Percentiles rank a stretch among this genome's conserved stretches.
phyloP scores from a whole-genome alignment of 1,140 invertebrate genomes.

The Bombus pascuorum region DNA sequence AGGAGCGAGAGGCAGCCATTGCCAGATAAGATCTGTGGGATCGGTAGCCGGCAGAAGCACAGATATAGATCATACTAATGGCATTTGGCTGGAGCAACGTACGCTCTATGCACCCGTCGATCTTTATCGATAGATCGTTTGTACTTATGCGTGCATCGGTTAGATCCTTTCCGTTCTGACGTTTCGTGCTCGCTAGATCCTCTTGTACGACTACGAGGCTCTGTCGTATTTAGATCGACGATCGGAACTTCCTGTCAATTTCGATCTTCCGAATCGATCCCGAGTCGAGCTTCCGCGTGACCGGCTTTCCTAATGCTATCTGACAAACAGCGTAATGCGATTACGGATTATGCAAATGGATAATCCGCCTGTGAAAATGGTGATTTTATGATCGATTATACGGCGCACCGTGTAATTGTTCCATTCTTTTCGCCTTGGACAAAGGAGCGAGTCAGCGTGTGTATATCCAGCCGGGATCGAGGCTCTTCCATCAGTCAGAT shows the following conservation, averaged over 20 bases:
- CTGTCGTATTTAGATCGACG: slow-evolving; percentile 7
- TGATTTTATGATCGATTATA: no score
- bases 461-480: no score
- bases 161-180: slow-evolving; percentile 18
- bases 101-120: slow-evolving; percentile 60
- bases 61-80: slow-evolving; percentile 76
- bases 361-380: background rate
- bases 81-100: slow-evolving; percentile 50
- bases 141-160: slow-evolving; percentile 14
- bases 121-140: slow-evolving; percentile 66
- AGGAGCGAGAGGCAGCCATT: background rate
- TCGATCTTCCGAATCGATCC: background rate
- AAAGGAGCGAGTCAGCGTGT: background rate
- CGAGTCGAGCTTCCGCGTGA: background rate
- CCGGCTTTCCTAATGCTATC: slow-evolving; percentile 10
- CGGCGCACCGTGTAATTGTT: background rate
- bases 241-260: slow-evolving; percentile 9
- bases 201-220: background rate
- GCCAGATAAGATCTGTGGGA: slow-evolving; percentile 64
- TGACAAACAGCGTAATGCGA: background rate
- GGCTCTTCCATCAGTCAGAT: slow-evolving; percentile 45
- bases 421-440: background rate
- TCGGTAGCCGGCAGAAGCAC: slow-evolving; percentile 73
- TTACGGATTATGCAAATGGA: slow-evolving; percentile 5
- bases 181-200: background rate